Evolutionary conservation across 1,140 invertebrate species (phyloP), one percentile per base, ranked within the genome.

Genomic region (Panulirus ornatus): DNA sequence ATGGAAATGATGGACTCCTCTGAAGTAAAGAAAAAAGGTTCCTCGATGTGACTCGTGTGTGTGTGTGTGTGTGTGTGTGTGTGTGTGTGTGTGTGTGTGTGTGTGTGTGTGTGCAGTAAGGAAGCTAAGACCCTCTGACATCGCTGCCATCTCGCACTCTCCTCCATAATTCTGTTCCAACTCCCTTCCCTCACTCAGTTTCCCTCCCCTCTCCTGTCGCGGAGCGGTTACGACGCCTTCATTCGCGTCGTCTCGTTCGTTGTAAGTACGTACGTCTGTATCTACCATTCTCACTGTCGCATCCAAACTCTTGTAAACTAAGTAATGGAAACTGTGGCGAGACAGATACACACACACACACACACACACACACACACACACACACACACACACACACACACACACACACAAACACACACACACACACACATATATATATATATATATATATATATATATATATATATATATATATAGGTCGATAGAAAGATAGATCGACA

Each of bases 351-450:
- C 51, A 54, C 5, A 9, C 6, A 54, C 51, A 54, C 16, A 6
- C 16, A 54, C 16, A 6, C 51, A 54, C 16, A 6, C 5, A 54
- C 5, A 54, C 16, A 22, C 51, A 54, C n/a, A 63, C n/a, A 63
- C n/a, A 63, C n/a, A 63, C n/a, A 63, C n/a, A 63, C n/a, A 63
- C n/a, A 63, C n/a, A 63, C n/a, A 63, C n/a, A 63, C n/a, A 9
- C n/a, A 63, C n/a, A 63, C n/a, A 63, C n/a, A 63, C n/a, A 27
- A 2, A 63, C n/a, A 63, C n/a, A 63, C n/a, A 63, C n/a, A 63
- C 58, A 63, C 58, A 63, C 58, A 63, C 58, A 27, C 58, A 63
- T 9, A 63, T 9, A 63, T 27, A 63, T 9, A 63, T 9, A 63
- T 9, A 63, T 9, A 63, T 9, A 63, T 27, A 63, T 9, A 27